Percentiles rank a stretch among this genome's conserved stretches.
phyloP scores from a whole-genome alignment of 1,140 invertebrate species.

The Papilio polyxenes region DNA sequence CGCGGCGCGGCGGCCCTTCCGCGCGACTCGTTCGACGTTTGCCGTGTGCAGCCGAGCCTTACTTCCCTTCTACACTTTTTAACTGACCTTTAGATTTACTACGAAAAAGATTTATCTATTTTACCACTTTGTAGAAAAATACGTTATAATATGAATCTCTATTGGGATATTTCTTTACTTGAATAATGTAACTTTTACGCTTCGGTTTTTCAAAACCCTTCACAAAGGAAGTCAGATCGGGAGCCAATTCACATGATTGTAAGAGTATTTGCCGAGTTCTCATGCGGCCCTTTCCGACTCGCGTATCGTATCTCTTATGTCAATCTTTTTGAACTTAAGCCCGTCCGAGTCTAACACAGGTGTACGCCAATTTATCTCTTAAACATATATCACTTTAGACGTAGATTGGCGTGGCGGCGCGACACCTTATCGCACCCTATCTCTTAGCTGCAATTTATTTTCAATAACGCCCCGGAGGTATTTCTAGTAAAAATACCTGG shows the following conservation, averaged over 20 bases:
- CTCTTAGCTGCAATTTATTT: constrained; percentile 36
- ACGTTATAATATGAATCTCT: neutral
- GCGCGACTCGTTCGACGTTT: constrained; percentile 21
- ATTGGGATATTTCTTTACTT: neutral
- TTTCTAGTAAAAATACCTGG: constrained; percentile 24
- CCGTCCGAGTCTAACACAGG: neutral
- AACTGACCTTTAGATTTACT: constrained; percentile 21
- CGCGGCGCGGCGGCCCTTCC: constrained; percentile 10
- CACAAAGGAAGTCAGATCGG: constrained; percentile 14
- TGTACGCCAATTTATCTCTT: constrained; percentile 33
- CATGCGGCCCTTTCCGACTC: neutral
- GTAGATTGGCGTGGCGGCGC: constrained; percentile 24
- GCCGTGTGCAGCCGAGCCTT: constrained; percentile 26
- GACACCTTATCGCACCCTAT: constrained; percentile 21
- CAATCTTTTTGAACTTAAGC: constrained; percentile 36
- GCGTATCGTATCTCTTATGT: constrained; percentile 20
- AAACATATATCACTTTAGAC: constrained; percentile 34
- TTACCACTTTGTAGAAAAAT: neutral
- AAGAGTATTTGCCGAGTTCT: neutral
- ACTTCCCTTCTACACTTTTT: neutral
- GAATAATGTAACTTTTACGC: neutral
- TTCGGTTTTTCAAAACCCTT: neutral
- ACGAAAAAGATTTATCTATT: neutral
- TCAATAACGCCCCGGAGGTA: constrained; percentile 36
- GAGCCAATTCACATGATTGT: constrained; percentile 21